Base-by-base conservation (phyloP, 1,140 invertebrate species). In the Lasioglossum baleicum region DNA sequence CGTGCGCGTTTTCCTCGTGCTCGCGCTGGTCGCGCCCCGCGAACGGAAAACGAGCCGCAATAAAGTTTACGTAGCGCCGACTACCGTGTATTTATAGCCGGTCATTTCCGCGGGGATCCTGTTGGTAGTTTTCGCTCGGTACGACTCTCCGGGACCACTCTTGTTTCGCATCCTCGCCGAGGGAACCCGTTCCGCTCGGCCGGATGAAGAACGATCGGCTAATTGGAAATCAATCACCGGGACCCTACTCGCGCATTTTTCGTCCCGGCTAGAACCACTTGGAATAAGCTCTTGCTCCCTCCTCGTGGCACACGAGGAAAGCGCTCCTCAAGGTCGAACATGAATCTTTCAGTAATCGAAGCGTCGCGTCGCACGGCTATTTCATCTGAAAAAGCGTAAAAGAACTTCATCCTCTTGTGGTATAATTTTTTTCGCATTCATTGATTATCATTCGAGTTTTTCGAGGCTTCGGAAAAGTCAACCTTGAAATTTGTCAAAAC, bases 1-100 rank as follows among this genome's bases (percentile, higher is more conserved):
- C 64, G 35, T 7, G 35, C 35, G 51, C 51, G 13, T 53, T 53
- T 53, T 53, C 51, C 17, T 53, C 51, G 51, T 2, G 13, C 13
- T 15, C 11, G 44, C 51, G 51, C 17, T 26, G 26, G 26, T 26
- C 26, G 44, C 35, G 35, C 35, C 35, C 35, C 40, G 22, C 65
- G 7, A 48, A 69, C 58, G 68, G 68, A 71, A 71, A 63, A 71
- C 67, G 68, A 64, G 58, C 44, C 17, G 68, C 75, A 60, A 78
- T 78, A 77, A 77, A 70, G 58, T 78, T 78, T 78, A 78, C 68
- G n/a, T n/a, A 63, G n/a, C 68, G 51, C 67, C 58, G 53, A 61
- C 67, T 60, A 42, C 20, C 22, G 75, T n/a, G 60, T 78, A 78
- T 78, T 78, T 78, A 78, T 78, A 78, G 68, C 22, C 31, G 75